Evolutionary conservation across 1,140 invertebrate species (phyloP), one percentile per base, ranked within the genome.

Genomic region (Lamellibrachia luymesi): DNA sequence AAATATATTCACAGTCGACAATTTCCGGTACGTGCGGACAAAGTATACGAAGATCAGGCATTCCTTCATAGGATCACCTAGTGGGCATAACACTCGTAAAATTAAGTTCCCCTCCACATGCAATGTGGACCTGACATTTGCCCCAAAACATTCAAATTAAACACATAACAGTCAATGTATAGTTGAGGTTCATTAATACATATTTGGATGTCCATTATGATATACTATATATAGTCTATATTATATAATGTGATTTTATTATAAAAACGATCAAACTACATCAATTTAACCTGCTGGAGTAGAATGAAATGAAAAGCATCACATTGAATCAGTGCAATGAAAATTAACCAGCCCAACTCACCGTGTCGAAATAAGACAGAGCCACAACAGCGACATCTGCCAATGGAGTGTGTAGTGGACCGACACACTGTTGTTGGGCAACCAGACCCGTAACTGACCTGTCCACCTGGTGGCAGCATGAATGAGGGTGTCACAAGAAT

Each of bases 341-440:
- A 51, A 5, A 50, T 50, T 50, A 92, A 92, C 2, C 17, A 92
- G 50, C 6, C 17, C 17, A 2, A 92, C 92, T 51, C 51, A 92
- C 92, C 27, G 94, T 95, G 89, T 95, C 94, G 94, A 97, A 97
- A 94, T 97, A 96, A 25, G 97, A 98, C 25, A 99, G 97, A 5
- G 98, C 98, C 25, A 98, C 98, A n/a, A 99, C 97, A 1, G 98
- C 99, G 93, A 98, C 98, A 96, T 99, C 98, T 13, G 99, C 98
- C 7, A 99, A 96, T 2, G 99, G 99, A 8, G 98, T 99, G 95
- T 99, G 99, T 2, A 99, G 96, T 0, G 99, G 98, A 2, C 99
- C 99, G 92, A 99, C 98, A 96, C 99, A 99, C 96, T 99, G 99
- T 95, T 99, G 99, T 96, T 99, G 99, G 4, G 98, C 99, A 91